Percentiles rank a stretch among this genome's conserved stretches.
These are phyloP conservation scores for Ganaspis brasiliensis DNA, from an alignment of 2,888 invertebrate genomes.

Conservation along the genomic window DNA sequence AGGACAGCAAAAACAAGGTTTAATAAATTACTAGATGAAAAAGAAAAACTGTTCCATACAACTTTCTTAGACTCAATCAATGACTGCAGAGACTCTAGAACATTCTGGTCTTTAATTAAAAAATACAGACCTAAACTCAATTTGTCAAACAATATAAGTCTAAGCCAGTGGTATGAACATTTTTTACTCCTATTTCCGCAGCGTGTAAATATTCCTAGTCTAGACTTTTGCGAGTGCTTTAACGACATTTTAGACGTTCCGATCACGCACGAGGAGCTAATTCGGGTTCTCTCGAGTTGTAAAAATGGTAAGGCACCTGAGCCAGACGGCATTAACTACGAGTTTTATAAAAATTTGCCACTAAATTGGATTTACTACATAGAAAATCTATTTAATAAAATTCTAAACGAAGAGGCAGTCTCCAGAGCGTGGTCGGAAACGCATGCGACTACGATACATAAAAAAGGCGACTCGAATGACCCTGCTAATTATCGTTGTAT, in stretches of 20 bases:
- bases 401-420: slow-evolving; percentile 19
- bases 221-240: not conserved
- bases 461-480: no score
- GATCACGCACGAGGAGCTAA: slow-evolving; percentile 27
- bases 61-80: slow-evolving; percentile 34
- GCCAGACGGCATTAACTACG: not conserved
- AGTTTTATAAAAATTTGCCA: slow-evolving; percentile 43
- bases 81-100: slow-evolving; percentile 29
- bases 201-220: not conserved
- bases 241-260: not conserved
- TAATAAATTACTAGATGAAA: not conserved
- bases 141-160: not conserved
- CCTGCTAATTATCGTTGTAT: no score
- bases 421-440: slow-evolving; percentile 12
- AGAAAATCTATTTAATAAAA: slow-evolving; percentile 28
- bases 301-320: slow-evolving; percentile 50
- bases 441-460: no score
- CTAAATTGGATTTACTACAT: slow-evolving; percentile 43
- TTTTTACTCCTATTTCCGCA: slow-evolving; percentile 33
- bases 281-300: slow-evolving; percentile 23
- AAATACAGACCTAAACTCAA: not conserved
- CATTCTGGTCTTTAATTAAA: slow-evolving; percentile 47
- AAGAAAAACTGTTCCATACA: not conserved
- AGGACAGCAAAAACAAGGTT: not conserved
- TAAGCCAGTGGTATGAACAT: slow-evolving; percentile 36